Conservation (phyloP, 2,797 vertebrate species). For the Pogoniulus pusillus region DNA sequence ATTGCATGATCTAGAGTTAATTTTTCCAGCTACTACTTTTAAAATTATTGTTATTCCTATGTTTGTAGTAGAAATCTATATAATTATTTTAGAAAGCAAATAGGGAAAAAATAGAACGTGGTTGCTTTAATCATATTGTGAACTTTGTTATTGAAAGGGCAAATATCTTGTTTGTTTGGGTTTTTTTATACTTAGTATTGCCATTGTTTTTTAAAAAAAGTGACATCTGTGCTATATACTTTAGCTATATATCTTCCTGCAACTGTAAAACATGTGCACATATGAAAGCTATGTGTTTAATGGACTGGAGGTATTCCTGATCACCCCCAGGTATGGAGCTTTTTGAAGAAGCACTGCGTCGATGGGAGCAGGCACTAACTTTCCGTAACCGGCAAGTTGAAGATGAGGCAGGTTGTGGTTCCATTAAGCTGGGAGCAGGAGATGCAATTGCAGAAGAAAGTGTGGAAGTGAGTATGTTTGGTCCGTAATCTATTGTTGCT, state of each 20-base stretch:
- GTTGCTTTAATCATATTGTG: background rate
- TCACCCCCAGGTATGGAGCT: constrained; percentile 89
- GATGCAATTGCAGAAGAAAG: constrained; percentile 92
- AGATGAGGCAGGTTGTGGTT: constrained; percentile 84
- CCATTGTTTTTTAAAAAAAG: background rate
- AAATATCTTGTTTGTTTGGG: background rate
- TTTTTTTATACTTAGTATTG: background rate
- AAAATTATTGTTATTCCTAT: background rate
- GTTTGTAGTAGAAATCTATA: background rate
- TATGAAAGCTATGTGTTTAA: background rate
- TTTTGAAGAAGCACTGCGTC: constrained; percentile 91
- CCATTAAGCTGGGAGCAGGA: constrained; percentile 88
- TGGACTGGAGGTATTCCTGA: background rate
- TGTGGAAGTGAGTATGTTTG: constrained; percentile 82
- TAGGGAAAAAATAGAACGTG: background rate
- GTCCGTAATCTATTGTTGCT: background rate
- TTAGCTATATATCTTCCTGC: accelerated
- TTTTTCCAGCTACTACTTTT: background rate
- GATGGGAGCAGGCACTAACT: constrained; percentile 93
- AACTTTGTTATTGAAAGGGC: background rate
- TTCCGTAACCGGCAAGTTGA: constrained; percentile 87
- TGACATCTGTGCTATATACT: background rate
- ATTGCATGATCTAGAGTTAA: background rate
- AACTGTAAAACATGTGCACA: background rate
- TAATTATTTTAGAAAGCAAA: background rate